Conservation (phyloP, 2,113 vertebrate species). For the Gymnogyps californianus region DNA sequence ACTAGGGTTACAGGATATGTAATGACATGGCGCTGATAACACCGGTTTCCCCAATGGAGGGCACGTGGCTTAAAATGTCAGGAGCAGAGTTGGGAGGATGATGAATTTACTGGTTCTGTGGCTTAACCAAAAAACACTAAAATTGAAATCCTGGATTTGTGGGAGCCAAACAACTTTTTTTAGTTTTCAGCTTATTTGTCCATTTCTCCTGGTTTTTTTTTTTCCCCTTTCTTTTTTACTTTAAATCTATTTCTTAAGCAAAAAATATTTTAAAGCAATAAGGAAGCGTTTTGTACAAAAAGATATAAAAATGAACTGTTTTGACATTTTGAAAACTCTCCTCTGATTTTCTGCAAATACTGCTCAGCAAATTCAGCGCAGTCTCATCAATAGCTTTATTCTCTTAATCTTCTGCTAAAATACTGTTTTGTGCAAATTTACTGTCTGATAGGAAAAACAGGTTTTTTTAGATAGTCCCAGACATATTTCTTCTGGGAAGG, state of each 20-base stretch:
- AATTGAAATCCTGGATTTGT: not conserved
- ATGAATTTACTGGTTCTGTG: not conserved
- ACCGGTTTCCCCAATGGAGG: not conserved
- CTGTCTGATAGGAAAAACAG: not conserved
- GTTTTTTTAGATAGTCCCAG: no score
- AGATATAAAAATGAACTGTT: not conserved
- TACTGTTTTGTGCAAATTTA: not conserved
- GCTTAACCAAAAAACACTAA: not conserved
- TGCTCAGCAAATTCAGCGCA: not conserved
- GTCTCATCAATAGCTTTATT: not conserved
- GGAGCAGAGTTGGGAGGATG: not conserved
- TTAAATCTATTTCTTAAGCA: not conserved
- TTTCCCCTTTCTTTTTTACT: not conserved
- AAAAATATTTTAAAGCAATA: not conserved
- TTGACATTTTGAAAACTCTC: slow-evolving; percentile 19
- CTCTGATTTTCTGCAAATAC: not conserved
- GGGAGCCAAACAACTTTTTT: not conserved
- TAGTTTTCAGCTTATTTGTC: not conserved
- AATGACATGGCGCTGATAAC: not conserved
- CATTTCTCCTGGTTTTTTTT: not conserved
- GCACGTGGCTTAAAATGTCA: not conserved
- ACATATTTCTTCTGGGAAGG: not conserved
- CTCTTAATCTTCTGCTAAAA: not conserved
- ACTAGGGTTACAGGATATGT: not conserved
- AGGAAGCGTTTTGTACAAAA: not conserved